A percentile compares a stretch with the other conserved stretches of the same genome.
Evolutionary conservation across 2,797 vertebrate species (phyloP).

Genomic region (Pachyuromys duprasi): DNA sequence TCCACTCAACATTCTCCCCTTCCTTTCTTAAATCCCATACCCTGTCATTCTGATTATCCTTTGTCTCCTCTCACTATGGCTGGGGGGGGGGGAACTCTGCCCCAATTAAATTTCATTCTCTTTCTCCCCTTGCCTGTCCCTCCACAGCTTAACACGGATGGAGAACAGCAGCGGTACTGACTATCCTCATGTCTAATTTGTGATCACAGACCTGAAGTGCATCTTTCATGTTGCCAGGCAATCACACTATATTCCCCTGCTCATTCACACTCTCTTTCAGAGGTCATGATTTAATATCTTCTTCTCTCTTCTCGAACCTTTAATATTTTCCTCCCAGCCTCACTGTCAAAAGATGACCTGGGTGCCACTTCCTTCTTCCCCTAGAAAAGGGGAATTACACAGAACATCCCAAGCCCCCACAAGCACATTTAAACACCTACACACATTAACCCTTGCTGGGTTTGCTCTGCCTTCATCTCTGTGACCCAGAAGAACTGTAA

Average conservation of each 20-base stretch:
- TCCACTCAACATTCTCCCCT: neutral
- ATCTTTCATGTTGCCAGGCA: constrained; percentile 55
- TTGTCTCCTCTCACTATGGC: neutral
- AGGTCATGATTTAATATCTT: constrained; percentile 40
- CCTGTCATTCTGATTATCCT: neutral
- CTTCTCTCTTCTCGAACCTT: constrained; percentile 32
- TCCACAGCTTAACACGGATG: neutral
- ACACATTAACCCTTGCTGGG: neutral
- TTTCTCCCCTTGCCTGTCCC: neutral
- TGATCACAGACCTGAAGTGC: constrained; percentile 49
- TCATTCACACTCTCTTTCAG: constrained; percentile 14
- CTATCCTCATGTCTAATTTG: constrained; percentile 20
- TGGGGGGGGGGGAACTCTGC: neutral
- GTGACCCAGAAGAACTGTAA: neutral
- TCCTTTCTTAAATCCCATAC: neutral
- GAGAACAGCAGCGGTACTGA: constrained; percentile 31
- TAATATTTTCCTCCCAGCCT: constrained; percentile 9
- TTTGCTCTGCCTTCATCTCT: neutral
- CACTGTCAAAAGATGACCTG: neutral
- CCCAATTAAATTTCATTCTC: neutral
- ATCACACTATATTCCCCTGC: neutral
- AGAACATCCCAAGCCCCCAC: neutral
- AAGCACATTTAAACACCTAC: neutral
- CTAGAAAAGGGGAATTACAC: constrained; percentile 31
- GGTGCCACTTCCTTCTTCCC: constrained; percentile 38